Conservation (phyloP, 2,888 invertebrate species). For the Creontiades dilutus region DNA sequence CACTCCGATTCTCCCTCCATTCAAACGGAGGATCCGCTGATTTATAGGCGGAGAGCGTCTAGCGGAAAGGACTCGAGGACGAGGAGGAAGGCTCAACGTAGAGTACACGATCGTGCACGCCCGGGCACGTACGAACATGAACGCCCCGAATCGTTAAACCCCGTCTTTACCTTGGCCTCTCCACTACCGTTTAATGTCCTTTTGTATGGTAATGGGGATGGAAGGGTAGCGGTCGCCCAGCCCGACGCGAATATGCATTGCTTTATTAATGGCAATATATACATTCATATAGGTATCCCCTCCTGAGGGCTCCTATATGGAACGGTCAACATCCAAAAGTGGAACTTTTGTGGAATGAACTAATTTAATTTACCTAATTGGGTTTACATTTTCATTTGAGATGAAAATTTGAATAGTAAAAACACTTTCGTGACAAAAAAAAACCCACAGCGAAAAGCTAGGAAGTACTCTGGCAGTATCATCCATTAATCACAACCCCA, state of each 20-base stretch:
- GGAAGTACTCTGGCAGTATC: no score
- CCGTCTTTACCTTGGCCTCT: constrained; percentile 3
- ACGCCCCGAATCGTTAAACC: constrained; percentile 30
- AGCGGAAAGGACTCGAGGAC: constrained; percentile 7
- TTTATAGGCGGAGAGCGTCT: constrained; percentile 14
- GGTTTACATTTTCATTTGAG: no score
- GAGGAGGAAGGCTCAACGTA: not conserved
- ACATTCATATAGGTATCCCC: no score
- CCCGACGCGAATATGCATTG: constrained; percentile 31
- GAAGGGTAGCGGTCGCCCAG: constrained; percentile 6
- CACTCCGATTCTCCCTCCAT: constrained; percentile 13
- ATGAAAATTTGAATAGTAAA: no score
- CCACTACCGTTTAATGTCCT: constrained; percentile 38
- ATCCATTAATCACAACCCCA: no score
- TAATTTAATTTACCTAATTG: not conserved
- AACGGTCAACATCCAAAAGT: not conserved
- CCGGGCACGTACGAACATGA: constrained; percentile 24
- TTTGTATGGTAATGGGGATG: constrained; percentile 43
- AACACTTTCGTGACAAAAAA: no score
- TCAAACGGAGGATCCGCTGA: constrained; percentile 7
- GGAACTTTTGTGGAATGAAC: not conserved
- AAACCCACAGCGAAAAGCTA: no score
- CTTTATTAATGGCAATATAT: constrained; percentile 28
- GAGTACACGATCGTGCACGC: not conserved
- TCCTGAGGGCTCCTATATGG: not conserved